Evolutionary conservation across 2,113 vertebrate species (phyloP).

Genomic region (Heterochromis multidens): DNA sequence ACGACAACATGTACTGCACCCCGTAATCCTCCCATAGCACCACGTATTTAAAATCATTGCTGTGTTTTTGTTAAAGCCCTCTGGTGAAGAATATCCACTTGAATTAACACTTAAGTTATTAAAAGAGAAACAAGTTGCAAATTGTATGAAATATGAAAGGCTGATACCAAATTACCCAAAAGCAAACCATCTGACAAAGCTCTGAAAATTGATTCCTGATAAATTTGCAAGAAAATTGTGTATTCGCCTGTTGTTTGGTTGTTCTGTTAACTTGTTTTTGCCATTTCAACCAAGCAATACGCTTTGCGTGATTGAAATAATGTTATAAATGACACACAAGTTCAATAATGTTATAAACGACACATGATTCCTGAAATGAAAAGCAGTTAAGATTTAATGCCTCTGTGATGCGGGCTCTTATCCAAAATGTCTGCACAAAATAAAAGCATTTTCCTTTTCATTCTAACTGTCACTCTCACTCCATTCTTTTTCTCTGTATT

Average conservation of each 20-base stretch:
- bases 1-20: conserved; percentile 64
- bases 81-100: conserved; percentile 1
- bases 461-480: conserved; percentile 44
- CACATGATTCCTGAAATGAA: conserved; percentile 36
- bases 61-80: conserved; percentile 7
- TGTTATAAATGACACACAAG: conserved; percentile 45
- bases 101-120: conserved; percentile 11
- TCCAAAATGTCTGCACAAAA: conserved; percentile 56
- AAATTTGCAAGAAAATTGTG: conserved; percentile 28
- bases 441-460: conserved; percentile 56
- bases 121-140: conserved; percentile 19
- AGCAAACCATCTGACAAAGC: neutral
- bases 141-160: conserved; percentile 16
- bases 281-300: neutral
- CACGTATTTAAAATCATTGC: conserved; percentile 22
- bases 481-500: conserved; percentile 19
- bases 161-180: conserved; percentile 27
- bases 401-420: conserved; percentile 2
- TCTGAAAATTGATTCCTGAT: conserved; percentile 30
- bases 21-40: conserved; percentile 68
- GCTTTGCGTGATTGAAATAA: conserved; percentile 50
- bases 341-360: conserved; percentile 43
- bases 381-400: conserved; percentile 50
- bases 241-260: conserved; percentile 33
- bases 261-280: conserved; percentile 13